Conservation (phyloP, 1,140 invertebrate species). For the Caerostris extrusa region DNA sequence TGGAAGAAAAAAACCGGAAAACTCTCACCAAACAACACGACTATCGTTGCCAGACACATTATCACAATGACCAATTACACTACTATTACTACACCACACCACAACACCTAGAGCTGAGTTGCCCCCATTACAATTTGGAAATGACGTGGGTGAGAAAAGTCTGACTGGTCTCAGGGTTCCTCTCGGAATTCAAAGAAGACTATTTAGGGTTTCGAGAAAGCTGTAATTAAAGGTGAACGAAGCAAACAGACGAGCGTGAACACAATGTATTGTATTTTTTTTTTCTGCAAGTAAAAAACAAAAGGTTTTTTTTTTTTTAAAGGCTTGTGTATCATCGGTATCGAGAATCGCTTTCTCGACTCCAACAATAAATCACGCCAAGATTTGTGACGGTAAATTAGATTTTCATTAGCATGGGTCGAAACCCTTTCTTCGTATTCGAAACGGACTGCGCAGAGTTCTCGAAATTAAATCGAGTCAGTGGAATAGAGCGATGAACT, state of each 20-base stretch:
- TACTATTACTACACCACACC: too few species aligned
- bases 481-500: not conserved
- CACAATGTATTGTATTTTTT: not conserved
- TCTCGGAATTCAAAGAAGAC: constrained; percentile 19
- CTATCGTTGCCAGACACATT: too few species aligned
- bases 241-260: constrained; percentile 8
- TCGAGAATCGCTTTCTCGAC: not conserved
- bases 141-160: too few species aligned
- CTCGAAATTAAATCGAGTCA: not conserved
- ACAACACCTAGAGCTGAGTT: too few species aligned
- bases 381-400: not conserved
- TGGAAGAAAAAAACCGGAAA: too few species aligned
- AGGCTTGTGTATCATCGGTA: too few species aligned
- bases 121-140: too few species aligned
- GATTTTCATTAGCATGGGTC: not conserved
- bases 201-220: constrained; percentile 26
- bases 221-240: constrained; percentile 19
- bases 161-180: not conserved
- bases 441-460: not conserved
- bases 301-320: not conserved
- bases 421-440: not conserved
- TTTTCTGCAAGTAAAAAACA: not conserved
- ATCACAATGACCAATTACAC: too few species aligned
- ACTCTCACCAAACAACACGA: too few species aligned
- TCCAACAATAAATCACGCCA: constrained; percentile 23